Evolutionary conservation across 2,797 vertebrate genomes (phyloP).

Genomic region (Sarcoramphus papa): DNA sequence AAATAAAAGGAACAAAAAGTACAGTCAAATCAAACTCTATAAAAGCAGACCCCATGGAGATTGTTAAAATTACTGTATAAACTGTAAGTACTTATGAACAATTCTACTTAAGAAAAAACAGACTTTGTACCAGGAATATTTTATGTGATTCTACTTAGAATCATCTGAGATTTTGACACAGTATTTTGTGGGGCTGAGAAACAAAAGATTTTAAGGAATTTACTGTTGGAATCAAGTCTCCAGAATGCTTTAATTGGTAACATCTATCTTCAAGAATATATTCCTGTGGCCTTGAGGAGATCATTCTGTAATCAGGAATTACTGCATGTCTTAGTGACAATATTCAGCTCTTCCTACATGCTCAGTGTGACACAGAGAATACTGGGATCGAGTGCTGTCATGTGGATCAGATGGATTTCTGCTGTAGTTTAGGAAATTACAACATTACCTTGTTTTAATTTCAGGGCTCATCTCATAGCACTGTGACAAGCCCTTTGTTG

Average conservation of each 20-base stretch:
- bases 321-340: not conserved
- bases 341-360: not conserved
- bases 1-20: slow-evolving; percentile 67
- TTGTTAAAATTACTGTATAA: slow-evolving; percentile 35
- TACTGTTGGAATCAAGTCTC: not conserved
- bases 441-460: not conserved
- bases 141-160: slow-evolving; percentile 8
- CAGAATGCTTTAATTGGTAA: not conserved
- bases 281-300: not conserved
- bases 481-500: not conserved
- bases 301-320: not conserved
- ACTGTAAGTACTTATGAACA: slow-evolving; percentile 24
- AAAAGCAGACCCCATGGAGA: slow-evolving; percentile 58
- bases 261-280: not conserved
- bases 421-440: not conserved
- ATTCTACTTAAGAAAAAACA: slow-evolving; percentile 2
- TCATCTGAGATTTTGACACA: not conserved
- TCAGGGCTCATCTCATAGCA: not conserved
- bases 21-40: slow-evolving; percentile 56
- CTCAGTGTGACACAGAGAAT: not conserved
- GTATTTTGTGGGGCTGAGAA: not conserved
- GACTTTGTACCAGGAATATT: not conserved
- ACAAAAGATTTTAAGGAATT: not conserved
- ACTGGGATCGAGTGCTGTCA: not conserved
- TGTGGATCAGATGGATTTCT: not conserved